A percentile compares a stretch with the other conserved stretches of the same genome.
These are phyloP conservation scores for Tychaedon coryphoeus DNA, from an alignment of 2,113 vertebrate species.

Conservation along the genomic window DNA sequence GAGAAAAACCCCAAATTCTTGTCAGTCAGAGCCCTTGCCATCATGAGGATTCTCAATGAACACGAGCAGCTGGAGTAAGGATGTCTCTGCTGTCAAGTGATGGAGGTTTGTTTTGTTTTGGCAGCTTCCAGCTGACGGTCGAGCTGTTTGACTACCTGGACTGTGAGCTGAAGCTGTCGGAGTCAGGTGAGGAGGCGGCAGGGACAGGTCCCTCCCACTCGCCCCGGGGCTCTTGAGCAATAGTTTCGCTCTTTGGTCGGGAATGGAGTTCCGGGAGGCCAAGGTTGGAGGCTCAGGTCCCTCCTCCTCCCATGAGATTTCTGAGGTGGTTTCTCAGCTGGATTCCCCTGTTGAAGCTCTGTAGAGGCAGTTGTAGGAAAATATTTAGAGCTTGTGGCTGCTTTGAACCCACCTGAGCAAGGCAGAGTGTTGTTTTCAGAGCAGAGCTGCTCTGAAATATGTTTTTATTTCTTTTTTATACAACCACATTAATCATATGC, in stretches of 20 bases:
- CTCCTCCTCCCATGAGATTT: background rate
- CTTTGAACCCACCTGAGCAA: background rate
- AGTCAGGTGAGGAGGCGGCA: slow-evolving; percentile 82
- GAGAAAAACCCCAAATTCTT: background rate
- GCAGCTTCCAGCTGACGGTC: slow-evolving; percentile 95
- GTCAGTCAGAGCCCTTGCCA: background rate
- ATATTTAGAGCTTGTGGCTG: background rate
- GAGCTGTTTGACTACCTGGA: slow-evolving; percentile 99
- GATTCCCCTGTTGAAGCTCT: background rate
- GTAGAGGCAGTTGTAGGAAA: background rate
- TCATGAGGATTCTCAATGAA: rapidly evolving
- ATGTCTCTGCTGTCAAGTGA: background rate
- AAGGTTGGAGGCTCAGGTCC: background rate
- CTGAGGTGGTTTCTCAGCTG: background rate
- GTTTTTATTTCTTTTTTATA: background rate
- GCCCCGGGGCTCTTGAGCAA: slow-evolving; percentile 15
- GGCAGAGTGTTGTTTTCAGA: background rate
- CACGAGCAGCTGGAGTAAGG: rapidly evolving
- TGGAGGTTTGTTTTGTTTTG: background rate
- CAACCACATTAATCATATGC: background rate
- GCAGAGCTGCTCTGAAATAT: background rate
- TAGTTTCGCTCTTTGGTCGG: background rate
- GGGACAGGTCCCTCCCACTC: background rate
- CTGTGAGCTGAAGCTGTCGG: slow-evolving; percentile 87
- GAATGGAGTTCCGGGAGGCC: background rate